Evolutionary conservation across 1,140 invertebrate genomes (phyloP), one percentile per base, ranked within the genome.

Genomic region (Eriosoma lanigerum): DNA sequence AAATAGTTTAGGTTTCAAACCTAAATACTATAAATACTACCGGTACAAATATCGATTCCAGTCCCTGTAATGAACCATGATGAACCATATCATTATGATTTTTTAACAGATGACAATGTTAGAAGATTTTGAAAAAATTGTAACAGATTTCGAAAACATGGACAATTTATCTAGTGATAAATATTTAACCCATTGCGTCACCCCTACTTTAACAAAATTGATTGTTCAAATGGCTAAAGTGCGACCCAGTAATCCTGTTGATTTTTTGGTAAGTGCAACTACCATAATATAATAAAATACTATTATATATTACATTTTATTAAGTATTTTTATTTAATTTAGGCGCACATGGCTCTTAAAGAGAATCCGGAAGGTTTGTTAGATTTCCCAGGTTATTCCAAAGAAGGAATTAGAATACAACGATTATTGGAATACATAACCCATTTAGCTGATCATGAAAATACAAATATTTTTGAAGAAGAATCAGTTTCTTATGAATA

Each of bases 191-290:
- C 54, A 73, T 29, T 38, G 54, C 5, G 26, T 73, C 19, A 73
- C 70, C 5, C 26, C 50, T 29, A 56, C 26, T 13, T 32, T 73
- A 4, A 54, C 70, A 12, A 73, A 73, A 38, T 32, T 73, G 26
- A 44, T 73, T 19, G 50, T 54, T 32, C 70, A 73, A 73, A 48
- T 73, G 15, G 46, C 70, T n/a, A 73, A 73, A 54, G 48, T 73
- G 21, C 54, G 50, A 21, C 50, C 70, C n/a, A 29, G 29, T 3
- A 73, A 73, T 32, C 50, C 70, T n/a, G 19, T 73, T 26, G 50
- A 54, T 26, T 73, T 73, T 52, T 13, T 73, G 50, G 70, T 72
- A 0, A 72, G 24, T 4, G 0, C 10, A 72, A 38, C 12, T 64
- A 21, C 10, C 10, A 12, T 13, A 48, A 48, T 62, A 32, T 29